Percentiles rank a stretch among this genome's conserved stretches.
Evolutionary conservation across 2,888 invertebrate genomes (phyloP).

Genomic region (Heliconius erato): DNA sequence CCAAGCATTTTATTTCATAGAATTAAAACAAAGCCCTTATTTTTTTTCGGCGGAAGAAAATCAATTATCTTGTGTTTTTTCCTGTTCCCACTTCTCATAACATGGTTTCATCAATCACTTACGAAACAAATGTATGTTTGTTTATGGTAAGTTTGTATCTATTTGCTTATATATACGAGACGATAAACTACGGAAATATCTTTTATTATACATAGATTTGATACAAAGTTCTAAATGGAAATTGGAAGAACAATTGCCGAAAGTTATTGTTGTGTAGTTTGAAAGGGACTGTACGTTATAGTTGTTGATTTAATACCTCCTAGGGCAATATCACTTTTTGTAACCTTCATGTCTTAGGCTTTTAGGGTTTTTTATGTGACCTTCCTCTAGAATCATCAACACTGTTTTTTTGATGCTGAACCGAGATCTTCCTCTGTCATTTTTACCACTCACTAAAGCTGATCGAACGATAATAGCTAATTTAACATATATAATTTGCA

Average conservation of each 20-base stretch:
- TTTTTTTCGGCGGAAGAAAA: conserved; percentile 32
- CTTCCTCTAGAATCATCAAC: too few relatives aligned
- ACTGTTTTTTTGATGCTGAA: too few relatives aligned
- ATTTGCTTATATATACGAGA: background rate
- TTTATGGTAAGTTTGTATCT: conserved; percentile 19
- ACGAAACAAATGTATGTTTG: conserved; percentile 43
- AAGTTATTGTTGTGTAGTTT: background rate
- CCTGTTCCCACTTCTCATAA: conserved; percentile 46
- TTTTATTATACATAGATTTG: background rate
- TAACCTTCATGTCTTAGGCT: too few relatives aligned
- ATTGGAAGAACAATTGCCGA: background rate
- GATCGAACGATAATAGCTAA: background rate
- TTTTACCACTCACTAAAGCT: too few relatives aligned
- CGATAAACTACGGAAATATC: background rate
- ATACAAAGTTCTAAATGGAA: background rate
- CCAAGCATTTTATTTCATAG: background rate
- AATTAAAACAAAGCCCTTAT: conserved; percentile 18
- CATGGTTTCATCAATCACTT: conserved; percentile 47
- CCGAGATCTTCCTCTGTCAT: too few relatives aligned
- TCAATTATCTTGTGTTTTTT: conserved; percentile 45
- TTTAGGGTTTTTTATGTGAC: too few relatives aligned
- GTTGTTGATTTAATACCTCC: background rate
- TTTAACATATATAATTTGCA: too few relatives aligned
- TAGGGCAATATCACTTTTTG: background rate
- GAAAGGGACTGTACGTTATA: background rate